Evolutionary conservation across 2,113 vertebrate genomes (phyloP), one percentile per base, ranked within the genome.

Genomic region (Pseudorectes ferrugineus): DNA sequence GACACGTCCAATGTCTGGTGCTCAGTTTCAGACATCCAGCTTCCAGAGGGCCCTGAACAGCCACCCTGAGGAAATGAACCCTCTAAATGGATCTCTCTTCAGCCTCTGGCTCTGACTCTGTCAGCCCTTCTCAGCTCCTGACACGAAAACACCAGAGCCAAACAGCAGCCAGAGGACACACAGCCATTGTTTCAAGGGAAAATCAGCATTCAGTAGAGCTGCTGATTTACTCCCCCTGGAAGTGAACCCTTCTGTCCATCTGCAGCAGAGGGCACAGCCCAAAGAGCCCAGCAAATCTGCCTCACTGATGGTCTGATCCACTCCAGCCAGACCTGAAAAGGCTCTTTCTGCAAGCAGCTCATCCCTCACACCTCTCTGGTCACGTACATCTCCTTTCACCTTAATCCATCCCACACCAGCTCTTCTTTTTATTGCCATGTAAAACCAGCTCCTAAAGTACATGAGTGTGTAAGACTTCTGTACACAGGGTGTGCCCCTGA

Each of bases 291-390:
- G 26, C 0, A 1, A 88, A 75, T 40, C 40, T n/a, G 10, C 43
- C 46, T 76, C 4, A 0, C 45, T 85, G 86, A 25, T 17, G 1
- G 0, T 29, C 15, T 10, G 6, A 24, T 13, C 52, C 42, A 4
- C 42, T 40, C 49, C 40, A 75, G 42, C 11, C 62, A 45, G 40
- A 40, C 20, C 20, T 33, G 25, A 42, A 61, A 28, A 76, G 10
- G 13, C 6, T 57, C 16, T 29, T 93, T 28, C 73, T 51, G 49
- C 49, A 66, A 71, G 31, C 11, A 79, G 18, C 42, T 65, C 63
- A 61, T 31, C 40, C n/a, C 29, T 79, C 67, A 24, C 38, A 40
- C 13, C 40, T 38, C 23, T 29, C 54, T 68, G 46, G n/a, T 21
- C 72, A 61, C 0, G 0, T 22, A 51, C 57, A 35, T 40, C 33